Base-by-base conservation (phyloP, 2,797 vertebrate species). In the Capromys pilorides region DNA sequence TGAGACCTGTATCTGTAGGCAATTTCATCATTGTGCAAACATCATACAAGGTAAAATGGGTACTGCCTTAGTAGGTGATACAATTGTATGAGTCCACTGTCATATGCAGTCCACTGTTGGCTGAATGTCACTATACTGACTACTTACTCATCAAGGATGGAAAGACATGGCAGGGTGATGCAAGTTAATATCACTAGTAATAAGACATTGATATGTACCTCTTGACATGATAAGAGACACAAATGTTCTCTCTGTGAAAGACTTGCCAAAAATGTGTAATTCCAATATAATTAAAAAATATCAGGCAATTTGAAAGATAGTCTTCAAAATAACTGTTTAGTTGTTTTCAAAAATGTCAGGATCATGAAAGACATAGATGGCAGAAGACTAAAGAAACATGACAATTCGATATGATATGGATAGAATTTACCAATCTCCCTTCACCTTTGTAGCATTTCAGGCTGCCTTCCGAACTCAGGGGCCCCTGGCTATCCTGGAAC, bases 401-500 rank as follows among this genome's bases (percentile, higher is more conserved):
- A 66, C 41, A 26, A 1, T 12, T 31, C 19, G 87, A n/a, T 66
- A n/a, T 51, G 22, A 8, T 71, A 41, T 93, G 39, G 51, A 64
- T 75, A 82, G 49, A 92, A 83, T 79, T 96, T 75, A 78, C 91
- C 28, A 69, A 57, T n/a, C 12, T 93, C 3, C 26, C 8, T 92
- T 22, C 36, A 41, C 93, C 84, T 96, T 75, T 28, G 6, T 49
- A 99, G 99, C 97, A 12, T 99, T 99, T 96, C 99, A 98, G 97
- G 62, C 97, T 4, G 98, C 98, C 0, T 96, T 99, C 87, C 98
- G 98, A 59, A 98, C 97, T 92, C 98, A 97, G 81, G 99, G 99
- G 0, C 98, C 99, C 0, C 90, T 98, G 94, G 99, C 99, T 57
- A 98, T 99, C 93, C 90, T 99, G 96, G 98, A 99, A 62, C 99